A percentile compares a stretch with the other conserved stretches of the same genome.
Evolutionary conservation across 1,140 invertebrate genomes (phyloP).

Genomic region (Venturia canescens): DNA sequence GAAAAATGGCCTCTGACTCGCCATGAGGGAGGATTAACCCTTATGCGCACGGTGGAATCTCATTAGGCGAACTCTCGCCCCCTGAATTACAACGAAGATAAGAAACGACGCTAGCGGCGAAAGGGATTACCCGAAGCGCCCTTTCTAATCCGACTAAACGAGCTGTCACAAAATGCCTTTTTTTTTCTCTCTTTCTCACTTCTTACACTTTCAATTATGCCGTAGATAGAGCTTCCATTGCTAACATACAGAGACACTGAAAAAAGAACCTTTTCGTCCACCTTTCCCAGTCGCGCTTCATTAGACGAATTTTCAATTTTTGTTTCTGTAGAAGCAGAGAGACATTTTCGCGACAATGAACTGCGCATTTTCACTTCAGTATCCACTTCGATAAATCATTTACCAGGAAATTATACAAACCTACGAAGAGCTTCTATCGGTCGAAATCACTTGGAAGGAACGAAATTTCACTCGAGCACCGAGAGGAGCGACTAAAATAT

Average conservation of each 20-base stretch:
- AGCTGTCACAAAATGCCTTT: slow-evolving; percentile 40
- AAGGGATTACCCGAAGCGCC: slow-evolving; percentile 48
- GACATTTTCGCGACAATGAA: too few relatives aligned
- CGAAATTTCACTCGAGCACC: too few relatives aligned
- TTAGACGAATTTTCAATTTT: too few relatives aligned
- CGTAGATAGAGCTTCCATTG: background rate
- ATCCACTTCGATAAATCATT: too few relatives aligned
- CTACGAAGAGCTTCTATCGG: too few relatives aligned
- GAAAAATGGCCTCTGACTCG: slow-evolving; percentile 26
- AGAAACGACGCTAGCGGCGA: slow-evolving; percentile 33
- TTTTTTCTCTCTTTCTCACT: slow-evolving; percentile 19
- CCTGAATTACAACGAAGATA: slow-evolving; percentile 50
- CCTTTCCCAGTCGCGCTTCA: too few relatives aligned
- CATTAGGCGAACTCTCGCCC: slow-evolving; percentile 49
- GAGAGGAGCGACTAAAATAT: too few relatives aligned
- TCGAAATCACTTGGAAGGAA: too few relatives aligned
- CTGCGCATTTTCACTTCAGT: too few relatives aligned
- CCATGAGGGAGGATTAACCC: slow-evolving; percentile 47
- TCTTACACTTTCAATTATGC: slow-evolving; percentile 34
- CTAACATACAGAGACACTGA: background rate
- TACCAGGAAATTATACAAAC: too few relatives aligned
- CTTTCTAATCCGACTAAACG: slow-evolving; percentile 48
- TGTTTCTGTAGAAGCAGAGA: too few relatives aligned
- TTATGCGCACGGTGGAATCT: slow-evolving; percentile 44
- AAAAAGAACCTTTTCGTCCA: background rate